Evolutionary conservation across 2,888 invertebrate genomes (phyloP), one percentile per base, ranked within the genome.

Genomic region (Dione vanillae): DNA sequence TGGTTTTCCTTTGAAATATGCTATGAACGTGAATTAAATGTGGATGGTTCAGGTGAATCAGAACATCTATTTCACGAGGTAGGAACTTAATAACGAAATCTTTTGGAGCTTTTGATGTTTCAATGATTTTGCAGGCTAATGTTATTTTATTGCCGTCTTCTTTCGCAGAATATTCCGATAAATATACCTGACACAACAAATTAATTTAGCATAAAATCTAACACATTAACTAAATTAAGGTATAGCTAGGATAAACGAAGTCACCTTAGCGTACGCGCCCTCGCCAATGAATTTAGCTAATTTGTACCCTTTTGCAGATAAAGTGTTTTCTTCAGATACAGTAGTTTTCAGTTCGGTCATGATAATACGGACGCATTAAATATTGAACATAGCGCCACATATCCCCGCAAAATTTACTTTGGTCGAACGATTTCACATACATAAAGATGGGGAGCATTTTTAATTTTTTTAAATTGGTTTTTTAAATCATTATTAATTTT

Each of bases 61-160:
- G 92, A 66, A 97, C 96, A 74, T 97, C 96, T 75, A 98, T 94
- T 89, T 98, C 97, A 56, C 97, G 94, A 0, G 97, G 97, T 71
- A 98, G 89, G 86, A 98, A 98, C 84, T 97, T 97, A 47, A 94
- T 92, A 0, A 96, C 95, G 79, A 97, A 97, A 83, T 97, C 97
- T 82, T 94, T 95, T 0, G 96, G 96, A 9, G 96, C 96, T 83
- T 95, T 95, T 2, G 91, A 84, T 6, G 96, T 95, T 83, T 97
- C 96, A 61, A 97, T 95, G 66, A 96, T 90, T 90, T 97, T 97
- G 82, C 96, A 96, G 0, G 96, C 96, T 68, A 96, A 86, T 12
- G 78, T 75, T 16, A 78, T 40, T 80, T 87, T 92, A 51, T 78
- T 78, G 1, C 72, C 20, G 2, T 87, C 87, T 43, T 88, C 86